Evolutionary conservation across 23 tunicate genomes (phyloP), one percentile per base, ranked within the genome.

Genomic region (Trididemnum miniatum): DNA sequence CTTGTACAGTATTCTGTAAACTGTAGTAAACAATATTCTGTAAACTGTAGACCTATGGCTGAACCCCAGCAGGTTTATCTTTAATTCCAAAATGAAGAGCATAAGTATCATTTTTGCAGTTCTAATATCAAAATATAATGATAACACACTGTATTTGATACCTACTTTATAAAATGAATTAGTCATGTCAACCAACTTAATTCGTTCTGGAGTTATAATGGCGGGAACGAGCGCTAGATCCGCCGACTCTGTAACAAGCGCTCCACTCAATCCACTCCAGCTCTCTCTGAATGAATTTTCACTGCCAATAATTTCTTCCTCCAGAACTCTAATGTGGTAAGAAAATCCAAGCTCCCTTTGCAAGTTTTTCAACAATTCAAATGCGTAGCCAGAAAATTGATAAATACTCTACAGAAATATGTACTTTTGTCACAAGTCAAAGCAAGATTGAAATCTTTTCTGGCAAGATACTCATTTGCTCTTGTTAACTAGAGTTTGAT

Each of bases 191-290:
- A 90, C 82, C 7, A 38, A 71, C 24, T 80, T 28, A 26, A 73
- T 33, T 32, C 96, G 76, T 51, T 90, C 79, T 0, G 35, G 52
- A 30, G 96, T 90, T 7, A 85, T 35, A 24, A 88, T 80, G 1
- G 85, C 40, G 0, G 96, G 89, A 0, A 80, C 83, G 18, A 90
- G 76, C 1, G 76, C 77, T 0, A 90, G 15, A 35, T 90, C 96
- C 25, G 89, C 89, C 20, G 26, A 65, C 25, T 76, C 82, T 26
- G 77, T 52, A 7, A 90, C 71, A 28, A 90, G 23, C 31, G 85
- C 89, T 0, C 96, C 96, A 65, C 85, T 81, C 32, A 90, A 50
- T 0, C 96, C 96, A 52, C 59, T 35, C 96, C 96, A 90, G 34
- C 60, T 31, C 0, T 89, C 96, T 28, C 65, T 84, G n/a, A 77